A percentile compares a stretch with the other conserved stretches of the same genome.
Conservation (phyloP, 2,113 vertebrate species). For the Lonchura striata region DNA sequence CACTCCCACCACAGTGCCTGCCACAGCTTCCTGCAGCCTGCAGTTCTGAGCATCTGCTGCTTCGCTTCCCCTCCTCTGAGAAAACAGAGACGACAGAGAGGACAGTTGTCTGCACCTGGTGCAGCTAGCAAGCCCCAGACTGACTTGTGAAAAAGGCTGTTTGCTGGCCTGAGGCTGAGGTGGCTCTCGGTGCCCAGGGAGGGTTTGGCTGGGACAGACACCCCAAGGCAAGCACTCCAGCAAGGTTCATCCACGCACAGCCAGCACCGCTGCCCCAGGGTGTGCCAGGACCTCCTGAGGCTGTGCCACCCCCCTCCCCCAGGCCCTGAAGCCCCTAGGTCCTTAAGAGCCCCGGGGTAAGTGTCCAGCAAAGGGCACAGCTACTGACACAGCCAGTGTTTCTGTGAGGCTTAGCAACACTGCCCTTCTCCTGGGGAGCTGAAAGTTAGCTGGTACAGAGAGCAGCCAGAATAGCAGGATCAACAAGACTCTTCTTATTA, state of each 20-base stretch:
- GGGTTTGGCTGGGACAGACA: fast-evolving
- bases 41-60: background rate
- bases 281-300: background rate
- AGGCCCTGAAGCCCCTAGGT: fast-evolving
- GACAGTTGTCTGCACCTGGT: too few species aligned
- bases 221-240: background rate
- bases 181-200: fast-evolving
- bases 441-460: background rate
- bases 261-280: background rate
- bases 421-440: background rate
- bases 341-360: background rate
- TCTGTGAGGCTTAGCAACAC: background rate
- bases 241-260: fast-evolving
- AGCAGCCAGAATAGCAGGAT: conserved; percentile 1
- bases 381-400: background rate
- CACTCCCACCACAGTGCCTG: fast-evolving
- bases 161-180: background rate
- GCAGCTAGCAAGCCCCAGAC: background rate
- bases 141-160: background rate
- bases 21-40: background rate
- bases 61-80: background rate
- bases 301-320: background rate
- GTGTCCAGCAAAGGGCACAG: fast-evolving
- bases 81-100: background rate
- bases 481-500: conserved; percentile 31